A percentile compares a stretch with the other conserved stretches of the same genome.
phyloP scores from a whole-genome alignment of 2,888 invertebrate genomes.

The Drosophila fulvimacula region DNA sequence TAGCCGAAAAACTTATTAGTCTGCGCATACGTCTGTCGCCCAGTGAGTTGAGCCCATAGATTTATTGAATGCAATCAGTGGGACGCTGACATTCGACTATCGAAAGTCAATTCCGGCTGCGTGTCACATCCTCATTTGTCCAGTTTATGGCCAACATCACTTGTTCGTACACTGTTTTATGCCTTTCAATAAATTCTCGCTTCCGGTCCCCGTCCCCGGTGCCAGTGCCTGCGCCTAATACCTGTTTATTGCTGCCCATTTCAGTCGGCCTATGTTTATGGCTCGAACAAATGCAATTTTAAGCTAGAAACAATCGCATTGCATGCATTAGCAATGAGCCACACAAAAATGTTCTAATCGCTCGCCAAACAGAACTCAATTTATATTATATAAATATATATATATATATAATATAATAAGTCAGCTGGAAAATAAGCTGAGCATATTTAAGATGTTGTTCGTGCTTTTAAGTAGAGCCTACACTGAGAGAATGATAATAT shows the following conservation, averaged over 20 bases:
- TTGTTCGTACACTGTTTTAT: constrained; percentile 70
- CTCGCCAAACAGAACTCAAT: neutral
- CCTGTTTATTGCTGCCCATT: constrained; percentile 68
- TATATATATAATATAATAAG: neutral
- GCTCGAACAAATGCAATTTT: constrained; percentile 49
- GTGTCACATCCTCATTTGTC: constrained; percentile 79
- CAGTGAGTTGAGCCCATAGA: constrained; percentile 71
- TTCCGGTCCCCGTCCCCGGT: constrained; percentile 34
- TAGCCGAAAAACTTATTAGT: constrained; percentile 58
- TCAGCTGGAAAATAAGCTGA: constrained; percentile 1
- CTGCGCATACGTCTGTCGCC: constrained; percentile 33
- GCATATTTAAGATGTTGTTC: neutral
- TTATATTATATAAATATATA: neutral
- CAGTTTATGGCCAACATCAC: constrained; percentile 74
- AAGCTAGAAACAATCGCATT: constrained; percentile 41
- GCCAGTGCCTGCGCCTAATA: constrained; percentile 49
- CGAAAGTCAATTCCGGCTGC: constrained; percentile 79
- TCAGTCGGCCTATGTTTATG: constrained; percentile 3
- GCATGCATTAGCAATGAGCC: constrained; percentile 62
- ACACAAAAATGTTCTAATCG: constrained; percentile 18
- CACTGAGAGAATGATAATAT: no score
- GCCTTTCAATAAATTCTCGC: constrained; percentile 76
- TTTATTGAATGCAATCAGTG: constrained; percentile 74
- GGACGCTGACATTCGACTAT: constrained; percentile 58
- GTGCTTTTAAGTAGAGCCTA: no score